These are phyloP conservation scores for Chascanopsetta lugubris DNA, from an alignment of 2,113 vertebrate genomes.

Conservation along the genomic window DNA sequence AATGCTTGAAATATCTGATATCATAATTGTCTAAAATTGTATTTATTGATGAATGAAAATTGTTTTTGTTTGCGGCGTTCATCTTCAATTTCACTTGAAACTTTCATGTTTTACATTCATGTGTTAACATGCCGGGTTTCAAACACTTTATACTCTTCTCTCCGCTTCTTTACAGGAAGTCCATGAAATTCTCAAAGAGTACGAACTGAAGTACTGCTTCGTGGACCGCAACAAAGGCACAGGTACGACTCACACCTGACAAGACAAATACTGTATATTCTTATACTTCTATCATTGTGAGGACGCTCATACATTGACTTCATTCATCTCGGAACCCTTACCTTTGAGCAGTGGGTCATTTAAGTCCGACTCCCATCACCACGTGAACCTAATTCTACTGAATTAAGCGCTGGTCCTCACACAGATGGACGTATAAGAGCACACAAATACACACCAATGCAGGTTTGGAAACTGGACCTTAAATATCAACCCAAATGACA, in stretches of 20 bases:
- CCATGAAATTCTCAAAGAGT: conserved; percentile 93
- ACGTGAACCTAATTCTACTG: neutral
- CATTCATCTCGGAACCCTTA: neutral
- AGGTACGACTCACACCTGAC: conserved; percentile 81
- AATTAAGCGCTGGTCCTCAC: conserved; percentile 1
- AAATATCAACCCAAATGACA: neutral
- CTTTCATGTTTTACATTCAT: too few species aligned
- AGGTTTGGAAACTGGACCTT: neutral
- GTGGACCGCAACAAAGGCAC: conserved; percentile 98
- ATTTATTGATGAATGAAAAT: neutral
- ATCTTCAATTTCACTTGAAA: neutral
- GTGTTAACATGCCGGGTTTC: neutral
- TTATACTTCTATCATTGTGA: conserved; percentile 9
- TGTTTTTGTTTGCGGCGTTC: neutral
- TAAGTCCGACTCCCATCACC: neutral
- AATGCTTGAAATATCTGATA: too few species aligned
- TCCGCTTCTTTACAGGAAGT: conserved; percentile 86
- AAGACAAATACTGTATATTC: neutral
- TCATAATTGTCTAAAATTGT: neutral
- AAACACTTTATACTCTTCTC: neutral
- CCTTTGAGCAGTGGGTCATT: neutral
- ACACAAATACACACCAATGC: neutral
- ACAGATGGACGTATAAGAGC: neutral
- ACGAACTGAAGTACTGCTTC: conserved; percentile 97
- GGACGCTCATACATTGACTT: neutral